Conservation (phyloP, 2,888 invertebrate species). For the Ochlodes sylvanus region DNA sequence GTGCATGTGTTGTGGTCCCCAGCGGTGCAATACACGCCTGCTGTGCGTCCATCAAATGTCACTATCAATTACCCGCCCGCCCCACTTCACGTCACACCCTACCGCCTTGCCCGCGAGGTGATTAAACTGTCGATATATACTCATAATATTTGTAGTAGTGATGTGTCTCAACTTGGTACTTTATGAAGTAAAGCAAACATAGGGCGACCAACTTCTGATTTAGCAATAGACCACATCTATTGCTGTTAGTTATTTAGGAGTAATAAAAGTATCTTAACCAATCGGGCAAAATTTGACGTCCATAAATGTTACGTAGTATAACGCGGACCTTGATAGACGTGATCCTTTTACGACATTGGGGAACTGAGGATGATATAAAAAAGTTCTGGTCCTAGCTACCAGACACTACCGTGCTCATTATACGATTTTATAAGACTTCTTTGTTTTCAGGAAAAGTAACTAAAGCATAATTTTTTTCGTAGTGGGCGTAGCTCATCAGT, state of each 20-base stretch:
- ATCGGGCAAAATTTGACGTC: constrained; percentile 35
- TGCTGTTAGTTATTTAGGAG: background rate
- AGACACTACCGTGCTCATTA: no score
- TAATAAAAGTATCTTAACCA: background rate
- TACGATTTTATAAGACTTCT: no score
- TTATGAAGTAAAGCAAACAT: background rate
- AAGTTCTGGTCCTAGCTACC: background rate
- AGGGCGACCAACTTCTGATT: background rate
- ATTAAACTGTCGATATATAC: constrained; percentile 65
- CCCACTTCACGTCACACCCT: constrained; percentile 52
- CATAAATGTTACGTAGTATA: constrained; percentile 19
- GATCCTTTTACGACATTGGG: background rate
- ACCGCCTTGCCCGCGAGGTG: constrained; percentile 56
- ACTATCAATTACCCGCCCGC: constrained; percentile 76
- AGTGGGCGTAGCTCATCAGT: no score
- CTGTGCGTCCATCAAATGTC: constrained; percentile 79
- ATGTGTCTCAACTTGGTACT: background rate
- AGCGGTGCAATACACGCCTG: constrained; percentile 65
- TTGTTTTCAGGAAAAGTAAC: no score
- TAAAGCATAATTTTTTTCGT: no score
- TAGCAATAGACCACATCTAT: background rate
- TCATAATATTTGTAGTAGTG: constrained; percentile 39
- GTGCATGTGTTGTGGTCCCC: constrained; percentile 55
- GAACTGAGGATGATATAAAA: background rate
- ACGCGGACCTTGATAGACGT: background rate